Evolutionary conservation across 53 echinoderm and acorn worm species (phyloP).

Genomic region (Hippasteria phrygiana): DNA sequence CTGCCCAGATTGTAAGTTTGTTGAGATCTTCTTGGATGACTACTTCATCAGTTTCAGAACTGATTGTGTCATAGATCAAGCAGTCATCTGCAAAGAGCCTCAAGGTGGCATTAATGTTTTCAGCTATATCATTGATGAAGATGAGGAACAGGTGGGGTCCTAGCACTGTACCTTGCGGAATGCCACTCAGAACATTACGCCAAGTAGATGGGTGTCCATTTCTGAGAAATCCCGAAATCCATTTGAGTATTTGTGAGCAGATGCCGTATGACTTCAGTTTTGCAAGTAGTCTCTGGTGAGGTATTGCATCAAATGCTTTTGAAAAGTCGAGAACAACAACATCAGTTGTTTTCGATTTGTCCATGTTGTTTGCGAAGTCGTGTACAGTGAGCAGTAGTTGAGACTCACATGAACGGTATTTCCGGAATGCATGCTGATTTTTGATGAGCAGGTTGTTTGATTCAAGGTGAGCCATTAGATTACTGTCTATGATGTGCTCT

Average conservation of each 20-base stretch:
- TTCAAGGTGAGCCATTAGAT: conserved; percentile 43
- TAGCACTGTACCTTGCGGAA: conserved; percentile 12
- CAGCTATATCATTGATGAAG: conserved; percentile 21
- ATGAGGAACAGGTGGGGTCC: conserved; percentile 24
- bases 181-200: not conserved
- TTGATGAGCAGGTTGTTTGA: conserved; percentile 32
- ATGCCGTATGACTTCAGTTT: too few species aligned
- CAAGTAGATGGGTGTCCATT: not conserved
- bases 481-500: too few species aligned
- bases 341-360: conserved; percentile 32
- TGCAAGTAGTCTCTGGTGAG: conserved; percentile 43
- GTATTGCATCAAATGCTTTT: conserved; percentile 59
- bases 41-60: not conserved
- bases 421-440: conserved; percentile 61
- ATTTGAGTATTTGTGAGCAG: not conserved
- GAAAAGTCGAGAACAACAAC: conserved; percentile 55
- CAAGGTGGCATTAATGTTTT: conserved; percentile 9
- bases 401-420: conserved; percentile 50
- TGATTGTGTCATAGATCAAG: conserved; percentile 23
- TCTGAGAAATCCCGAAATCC: conserved; percentile 52
- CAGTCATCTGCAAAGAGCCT: conserved; percentile 65
- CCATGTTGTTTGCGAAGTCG: conserved; percentile 42
- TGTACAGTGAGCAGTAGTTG: conserved; percentile 55
- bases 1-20: conserved; percentile 20
- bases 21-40: conserved; percentile 35